Percentiles rank a stretch among this genome's conserved stretches.
Conservation (phyloP, 1,140 invertebrate genomes). For the Drosophila dunni region DNA sequence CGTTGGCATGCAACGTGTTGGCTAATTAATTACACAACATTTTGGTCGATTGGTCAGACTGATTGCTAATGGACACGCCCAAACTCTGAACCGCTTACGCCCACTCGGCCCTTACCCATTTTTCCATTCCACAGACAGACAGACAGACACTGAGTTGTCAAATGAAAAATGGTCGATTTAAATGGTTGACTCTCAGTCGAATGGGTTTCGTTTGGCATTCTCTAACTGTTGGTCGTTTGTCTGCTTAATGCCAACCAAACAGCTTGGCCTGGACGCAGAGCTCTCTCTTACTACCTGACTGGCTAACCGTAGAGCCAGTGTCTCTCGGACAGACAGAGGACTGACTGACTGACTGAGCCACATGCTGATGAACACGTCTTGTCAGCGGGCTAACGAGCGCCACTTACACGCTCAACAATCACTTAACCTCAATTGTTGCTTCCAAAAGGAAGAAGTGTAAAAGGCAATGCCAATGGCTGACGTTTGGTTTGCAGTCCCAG, state of each 20-base stretch:
- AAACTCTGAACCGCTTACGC: background rate
- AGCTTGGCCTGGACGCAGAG: conserved; percentile 33
- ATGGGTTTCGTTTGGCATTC: conserved; percentile 19
- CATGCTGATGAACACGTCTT: conserved; percentile 78
- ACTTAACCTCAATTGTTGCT: conserved; percentile 78
- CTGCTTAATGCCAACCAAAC: conserved; percentile 51
- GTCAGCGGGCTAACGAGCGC: conserved; percentile 76
- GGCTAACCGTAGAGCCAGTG: conserved; percentile 22
- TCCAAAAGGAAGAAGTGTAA: conserved; percentile 66
- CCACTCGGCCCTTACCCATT: background rate
- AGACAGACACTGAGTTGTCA: conserved; percentile 53
- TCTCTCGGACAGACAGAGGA: background rate
- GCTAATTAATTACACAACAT: conserved; percentile 69
- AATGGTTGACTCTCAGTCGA: conserved; percentile 41
- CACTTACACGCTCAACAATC: conserved; percentile 78
- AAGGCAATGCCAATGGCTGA: conserved; percentile 72
- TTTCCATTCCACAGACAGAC: background rate
- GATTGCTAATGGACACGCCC: conserved; percentile 43
- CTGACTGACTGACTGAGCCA: conserved; percentile 38
- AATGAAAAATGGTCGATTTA: conserved; percentile 74
- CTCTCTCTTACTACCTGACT: conserved; percentile 7
- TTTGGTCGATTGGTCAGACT: conserved; percentile 58
- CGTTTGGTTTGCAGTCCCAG: conserved; percentile 28
- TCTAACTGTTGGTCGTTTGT: conserved; percentile 59
- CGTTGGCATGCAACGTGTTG: conserved; percentile 13